These are phyloP conservation scores for Stigmatopora nigra DNA, from an alignment of 2,113 vertebrate genomes.

Conservation along the genomic window DNA sequence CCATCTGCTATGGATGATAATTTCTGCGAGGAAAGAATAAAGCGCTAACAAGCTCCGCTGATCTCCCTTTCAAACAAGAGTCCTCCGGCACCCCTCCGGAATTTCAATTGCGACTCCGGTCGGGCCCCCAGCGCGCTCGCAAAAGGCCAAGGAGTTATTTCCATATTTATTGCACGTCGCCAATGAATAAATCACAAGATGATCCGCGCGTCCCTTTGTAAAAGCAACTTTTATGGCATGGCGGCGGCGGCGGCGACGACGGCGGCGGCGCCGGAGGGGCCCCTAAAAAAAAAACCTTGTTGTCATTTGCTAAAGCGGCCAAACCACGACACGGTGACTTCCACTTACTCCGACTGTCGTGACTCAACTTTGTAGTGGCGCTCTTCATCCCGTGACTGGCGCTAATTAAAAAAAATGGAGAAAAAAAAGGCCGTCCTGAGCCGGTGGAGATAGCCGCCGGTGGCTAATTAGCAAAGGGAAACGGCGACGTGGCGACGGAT, in stretches of 20 bases:
- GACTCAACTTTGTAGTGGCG: conserved; percentile 11
- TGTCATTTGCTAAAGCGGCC: conserved; percentile 53
- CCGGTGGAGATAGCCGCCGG: conserved; percentile 52
- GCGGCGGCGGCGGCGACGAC: conserved; percentile 26
- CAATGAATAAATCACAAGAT: conserved; percentile 58
- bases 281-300: conserved; percentile 47
- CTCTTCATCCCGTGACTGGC: conserved; percentile 34
- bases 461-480: conserved; percentile 52
- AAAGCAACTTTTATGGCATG: conserved; percentile 52
- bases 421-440: conserved; percentile 25
- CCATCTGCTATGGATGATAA: conserved; percentile 31
- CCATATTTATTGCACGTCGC: conserved; percentile 59
- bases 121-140: conserved; percentile 38
- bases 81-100: conserved; percentile 17
- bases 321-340: conserved; percentile 5
- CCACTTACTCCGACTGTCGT: not conserved
- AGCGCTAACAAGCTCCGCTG: conserved; percentile 30
- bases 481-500: conserved; percentile 23
- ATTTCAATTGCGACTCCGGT: conserved; percentile 35
- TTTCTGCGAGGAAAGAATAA: conserved; percentile 17
- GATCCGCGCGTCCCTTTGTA: conserved; percentile 54
- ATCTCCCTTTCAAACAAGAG: conserved; percentile 45
- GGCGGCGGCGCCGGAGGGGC: conserved; percentile 31
- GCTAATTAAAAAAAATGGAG: conserved; percentile 37
- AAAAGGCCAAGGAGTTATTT: conserved; percentile 58